These are phyloP conservation scores for Gallinago nigripennis DNA, from an alignment of 2,797 vertebrate genomes.

Conservation along the genomic window DNA sequence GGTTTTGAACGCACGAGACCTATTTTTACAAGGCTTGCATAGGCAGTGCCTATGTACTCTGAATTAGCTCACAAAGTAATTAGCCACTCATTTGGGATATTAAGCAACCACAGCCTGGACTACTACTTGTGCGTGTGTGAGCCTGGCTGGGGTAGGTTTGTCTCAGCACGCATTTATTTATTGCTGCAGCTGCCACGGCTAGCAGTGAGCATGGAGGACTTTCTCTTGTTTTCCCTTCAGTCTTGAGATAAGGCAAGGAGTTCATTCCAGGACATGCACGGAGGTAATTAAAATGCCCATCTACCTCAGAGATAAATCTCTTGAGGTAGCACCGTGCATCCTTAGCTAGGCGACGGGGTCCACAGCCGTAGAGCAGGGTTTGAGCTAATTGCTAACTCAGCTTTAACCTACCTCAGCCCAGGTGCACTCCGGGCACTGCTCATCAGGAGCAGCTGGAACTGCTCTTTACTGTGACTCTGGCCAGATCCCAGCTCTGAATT, in stretches of 20 bases:
- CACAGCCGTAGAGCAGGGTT: background rate
- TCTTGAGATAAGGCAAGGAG: background rate
- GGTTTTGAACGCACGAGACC: background rate
- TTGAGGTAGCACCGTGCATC: background rate
- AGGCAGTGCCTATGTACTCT: background rate
- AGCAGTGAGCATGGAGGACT: background rate
- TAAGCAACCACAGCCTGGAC: constrained; percentile 14
- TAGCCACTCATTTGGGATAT: constrained; percentile 18
- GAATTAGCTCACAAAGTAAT: constrained; percentile 45
- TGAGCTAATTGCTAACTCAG: background rate
- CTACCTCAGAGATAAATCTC: background rate
- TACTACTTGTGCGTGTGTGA: background rate
- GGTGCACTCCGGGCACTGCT: fast-evolving
- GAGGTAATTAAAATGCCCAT: background rate
- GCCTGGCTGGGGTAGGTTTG: background rate
- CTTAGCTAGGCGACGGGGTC: background rate
- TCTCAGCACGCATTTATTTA: background rate
- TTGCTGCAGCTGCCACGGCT: background rate
- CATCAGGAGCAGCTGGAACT: background rate
- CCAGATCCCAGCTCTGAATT: background rate
- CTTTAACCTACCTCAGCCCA: background rate
- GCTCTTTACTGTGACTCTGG: background rate
- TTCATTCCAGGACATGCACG: background rate
- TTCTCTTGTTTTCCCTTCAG: constrained; percentile 16
- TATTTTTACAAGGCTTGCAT: constrained; percentile 15